A percentile compares a stretch with the other conserved stretches of the same genome.
phyloP scores from a whole-genome alignment of 37 sponge, comb jelly and placozoan genomes.

The Chondrilla cf. caribensis region DNA sequence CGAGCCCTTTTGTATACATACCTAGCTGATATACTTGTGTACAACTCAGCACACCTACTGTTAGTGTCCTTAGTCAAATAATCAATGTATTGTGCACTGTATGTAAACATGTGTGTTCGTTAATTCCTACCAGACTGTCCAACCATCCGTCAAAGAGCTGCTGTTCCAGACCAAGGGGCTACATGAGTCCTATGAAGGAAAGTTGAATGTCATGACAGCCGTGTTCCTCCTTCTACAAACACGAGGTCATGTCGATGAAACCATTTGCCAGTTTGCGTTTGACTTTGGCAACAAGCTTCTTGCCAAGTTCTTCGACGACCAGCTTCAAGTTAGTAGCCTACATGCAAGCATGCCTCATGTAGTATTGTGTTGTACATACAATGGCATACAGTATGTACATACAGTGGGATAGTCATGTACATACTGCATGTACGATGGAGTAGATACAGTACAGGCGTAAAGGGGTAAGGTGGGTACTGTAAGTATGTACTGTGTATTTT shows the following conservation, averaged over 20 bases:
- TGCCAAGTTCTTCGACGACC: not conserved
- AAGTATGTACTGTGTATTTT: too few relatives aligned
- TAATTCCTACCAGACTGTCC: not conserved
- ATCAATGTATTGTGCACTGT: too few relatives aligned
- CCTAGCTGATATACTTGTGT: too few relatives aligned
- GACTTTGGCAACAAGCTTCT: not conserved
- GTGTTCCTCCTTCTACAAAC: slow-evolving; percentile 17
- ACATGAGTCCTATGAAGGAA: not conserved
- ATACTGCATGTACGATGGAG: not conserved
- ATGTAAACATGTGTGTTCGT: too few relatives aligned
- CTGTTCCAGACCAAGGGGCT: not conserved
- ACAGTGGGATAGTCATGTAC: too few relatives aligned
- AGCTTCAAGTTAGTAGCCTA: not conserved
- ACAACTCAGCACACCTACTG: too few relatives aligned
- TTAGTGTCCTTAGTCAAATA: too few relatives aligned
- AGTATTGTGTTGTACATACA: too few relatives aligned
- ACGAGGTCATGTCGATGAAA: not conserved
- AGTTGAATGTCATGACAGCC: slow-evolving; percentile 1
- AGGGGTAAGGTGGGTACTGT: too few relatives aligned
- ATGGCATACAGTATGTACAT: not conserved
- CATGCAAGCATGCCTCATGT: not conserved
- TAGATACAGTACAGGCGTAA: too few relatives aligned
- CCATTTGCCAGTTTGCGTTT: not conserved
- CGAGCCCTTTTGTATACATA: too few relatives aligned
- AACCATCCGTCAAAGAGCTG: slow-evolving; percentile 18